These are phyloP conservation scores for Sesia apiformis DNA, from an alignment of 2,888 invertebrate species.

Conservation along the genomic window DNA sequence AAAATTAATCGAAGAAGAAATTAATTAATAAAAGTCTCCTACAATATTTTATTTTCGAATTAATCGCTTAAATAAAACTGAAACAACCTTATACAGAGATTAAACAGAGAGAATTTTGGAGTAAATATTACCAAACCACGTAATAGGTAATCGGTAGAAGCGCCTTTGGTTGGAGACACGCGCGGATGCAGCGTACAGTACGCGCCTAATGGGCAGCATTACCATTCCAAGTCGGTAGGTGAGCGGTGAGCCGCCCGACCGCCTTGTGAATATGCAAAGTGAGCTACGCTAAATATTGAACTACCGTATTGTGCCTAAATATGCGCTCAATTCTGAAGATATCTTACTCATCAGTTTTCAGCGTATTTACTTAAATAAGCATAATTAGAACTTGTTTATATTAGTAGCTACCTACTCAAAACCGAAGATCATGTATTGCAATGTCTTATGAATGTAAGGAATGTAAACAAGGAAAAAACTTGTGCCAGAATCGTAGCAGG, in stretches of 20 bases:
- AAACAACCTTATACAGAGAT: background rate
- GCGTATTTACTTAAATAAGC: too few relatives aligned
- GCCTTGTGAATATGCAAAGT: constrained; percentile 64
- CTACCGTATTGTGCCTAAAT: constrained; percentile 41
- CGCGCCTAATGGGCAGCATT: constrained; percentile 47
- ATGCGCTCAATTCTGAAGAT: constrained; percentile 11
- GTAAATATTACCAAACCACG: too few relatives aligned
- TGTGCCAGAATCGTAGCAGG: too few relatives aligned
- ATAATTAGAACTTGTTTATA: too few relatives aligned
- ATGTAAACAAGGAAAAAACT: too few relatives aligned
- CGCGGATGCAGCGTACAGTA: constrained; percentile 11
- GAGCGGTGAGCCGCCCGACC: constrained; percentile 39
- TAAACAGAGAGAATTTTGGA: background rate
- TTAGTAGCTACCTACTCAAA: too few relatives aligned
- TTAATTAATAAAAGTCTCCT: too few relatives aligned
- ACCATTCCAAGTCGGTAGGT: constrained; percentile 52
- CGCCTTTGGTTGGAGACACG: constrained; percentile 3
- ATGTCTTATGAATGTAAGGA: too few relatives aligned
- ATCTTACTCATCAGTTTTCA: background rate
- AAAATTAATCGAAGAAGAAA: too few relatives aligned
- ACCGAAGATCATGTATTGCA: too few relatives aligned
- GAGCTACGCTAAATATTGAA: constrained; percentile 53
- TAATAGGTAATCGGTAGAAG: constrained; percentile 20
- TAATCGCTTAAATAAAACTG: too few relatives aligned
- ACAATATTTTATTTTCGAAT: too few relatives aligned